Evolutionary conservation across 1,140 invertebrate species (phyloP), one percentile per base, ranked within the genome.

Genomic region (Leguminivora glycinivorella): DNA sequence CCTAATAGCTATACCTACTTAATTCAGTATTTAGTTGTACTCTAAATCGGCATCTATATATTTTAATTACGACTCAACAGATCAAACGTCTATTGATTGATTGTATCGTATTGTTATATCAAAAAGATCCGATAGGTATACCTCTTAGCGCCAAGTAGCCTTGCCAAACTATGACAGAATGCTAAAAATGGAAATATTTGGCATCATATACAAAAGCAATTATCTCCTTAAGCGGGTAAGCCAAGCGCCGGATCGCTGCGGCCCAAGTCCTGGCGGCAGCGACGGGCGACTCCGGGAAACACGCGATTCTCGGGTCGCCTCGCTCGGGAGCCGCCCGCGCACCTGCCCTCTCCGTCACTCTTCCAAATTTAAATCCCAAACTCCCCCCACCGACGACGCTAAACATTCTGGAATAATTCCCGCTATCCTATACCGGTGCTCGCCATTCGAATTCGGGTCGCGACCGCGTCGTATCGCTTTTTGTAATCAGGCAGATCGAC

Each of bases 361-460:
- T 87, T 91, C 89, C 89, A 91, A 91, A 91, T 85, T 91, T 91
- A 91, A 91, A 91, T 88, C 88, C 87, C 82, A 84, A 86, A 86
- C 86, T 87, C 87, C 87, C 87, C 85, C 86, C 85, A 87, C 88
- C 87, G 87, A 72, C 77, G 38, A 71, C 85, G 84, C 84, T 84
- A 83, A 85, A 87, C 84, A 89, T 91, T 91, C 89, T 91, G 89
- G 89, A 89, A 91, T 91, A 89, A 91, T 90, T 91, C 89, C 85
- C 89, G 80, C 82, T 83, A 89, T 86, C 88, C 87, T 82, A 84
- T 79, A 87, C 83, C 80, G 87, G 82, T 86, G 79, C 84, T 86
- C 84, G 87, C 85, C 89, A 91, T 91, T 91, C 89, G 88, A 91
- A 88, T 87, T 90, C 89, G 87, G 89, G 89, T 91, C 89, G 89